phyloP scores from a whole-genome alignment of 2,888 invertebrate genomes.

The Athalia cordata region DNA sequence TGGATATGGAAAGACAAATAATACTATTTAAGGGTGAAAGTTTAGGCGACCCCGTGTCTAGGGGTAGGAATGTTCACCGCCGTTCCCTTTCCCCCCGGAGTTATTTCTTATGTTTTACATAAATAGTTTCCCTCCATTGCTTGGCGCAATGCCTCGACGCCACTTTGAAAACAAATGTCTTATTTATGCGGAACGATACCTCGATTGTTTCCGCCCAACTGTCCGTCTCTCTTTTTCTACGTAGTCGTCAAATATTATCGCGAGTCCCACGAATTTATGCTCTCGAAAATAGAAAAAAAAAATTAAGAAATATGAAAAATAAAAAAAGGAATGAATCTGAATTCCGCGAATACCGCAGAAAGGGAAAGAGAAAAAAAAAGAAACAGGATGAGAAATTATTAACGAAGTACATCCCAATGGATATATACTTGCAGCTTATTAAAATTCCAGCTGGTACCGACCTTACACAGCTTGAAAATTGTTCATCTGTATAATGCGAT shows the following conservation, averaged over 20 bases:
- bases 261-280: too few relatives aligned
- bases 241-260: background rate
- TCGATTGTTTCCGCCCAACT: constrained; percentile 28
- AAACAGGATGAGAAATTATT: too few relatives aligned
- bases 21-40: constrained; percentile 49
- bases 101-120: constrained; percentile 49
- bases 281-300: too few relatives aligned
- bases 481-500: constrained; percentile 24
- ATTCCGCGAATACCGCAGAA: too few relatives aligned
- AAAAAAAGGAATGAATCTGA: too few relatives aligned
- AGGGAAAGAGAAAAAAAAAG: too few relatives aligned
- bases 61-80: constrained; percentile 33
- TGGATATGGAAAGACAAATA: constrained; percentile 47
- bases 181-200: constrained; percentile 46
- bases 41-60: constrained; percentile 48
- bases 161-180: constrained; percentile 46
- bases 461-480: background rate
- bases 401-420: too few relatives aligned
- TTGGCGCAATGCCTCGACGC: constrained; percentile 46
- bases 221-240: background rate
- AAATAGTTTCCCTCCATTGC: constrained; percentile 46
- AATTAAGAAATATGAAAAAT: too few relatives aligned
- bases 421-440: too few relatives aligned
- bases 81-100: constrained; percentile 28
- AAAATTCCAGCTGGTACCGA: too few relatives aligned